A percentile compares a stretch with the other conserved stretches of the same genome.
Evolutionary conservation across 2,113 vertebrate species (phyloP).

Genomic region (Nesoenas mayeri): DNA sequence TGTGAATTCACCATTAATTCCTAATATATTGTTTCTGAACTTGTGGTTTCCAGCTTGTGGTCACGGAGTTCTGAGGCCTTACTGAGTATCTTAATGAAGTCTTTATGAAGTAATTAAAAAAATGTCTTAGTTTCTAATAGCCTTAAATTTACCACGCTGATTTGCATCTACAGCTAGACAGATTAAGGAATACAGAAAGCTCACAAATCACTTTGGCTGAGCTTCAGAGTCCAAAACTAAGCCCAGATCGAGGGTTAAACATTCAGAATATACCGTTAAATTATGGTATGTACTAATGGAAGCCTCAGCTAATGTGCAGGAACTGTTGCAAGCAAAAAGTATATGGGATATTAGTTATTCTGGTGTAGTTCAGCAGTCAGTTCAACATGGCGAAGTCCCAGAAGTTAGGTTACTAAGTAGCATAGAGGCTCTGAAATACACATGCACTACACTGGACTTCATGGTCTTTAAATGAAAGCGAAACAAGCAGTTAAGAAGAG

Average conservation of each 20-base stretch:
- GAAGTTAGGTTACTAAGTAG: not conserved
- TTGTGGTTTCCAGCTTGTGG: not conserved
- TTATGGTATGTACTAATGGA: not conserved
- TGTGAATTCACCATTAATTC: not conserved
- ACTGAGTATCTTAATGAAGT: not conserved
- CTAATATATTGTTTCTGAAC: not conserved
- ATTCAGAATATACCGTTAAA: not conserved
- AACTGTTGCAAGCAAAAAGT: not conserved
- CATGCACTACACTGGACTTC: accelerated
- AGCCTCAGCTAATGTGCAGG: not conserved
- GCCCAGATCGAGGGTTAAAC: not conserved
- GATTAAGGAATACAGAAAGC: not conserved
- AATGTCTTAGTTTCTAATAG: not conserved
- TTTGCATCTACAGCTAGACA: not conserved
- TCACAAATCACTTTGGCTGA: not conserved
- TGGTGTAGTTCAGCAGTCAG: not conserved
- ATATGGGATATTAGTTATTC: not conserved
- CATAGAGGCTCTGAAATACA: not conserved
- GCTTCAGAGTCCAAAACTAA: not conserved
- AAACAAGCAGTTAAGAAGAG: not conserved
- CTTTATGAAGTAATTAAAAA: conserved; percentile 6
- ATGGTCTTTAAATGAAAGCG: not conserved
- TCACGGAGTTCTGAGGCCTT: not conserved
- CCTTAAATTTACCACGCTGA: not conserved
- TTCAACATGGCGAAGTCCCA: not conserved